phyloP scores from a whole-genome alignment of 2,888 invertebrate genomes.

The Macrosiphum euphorbiae region DNA sequence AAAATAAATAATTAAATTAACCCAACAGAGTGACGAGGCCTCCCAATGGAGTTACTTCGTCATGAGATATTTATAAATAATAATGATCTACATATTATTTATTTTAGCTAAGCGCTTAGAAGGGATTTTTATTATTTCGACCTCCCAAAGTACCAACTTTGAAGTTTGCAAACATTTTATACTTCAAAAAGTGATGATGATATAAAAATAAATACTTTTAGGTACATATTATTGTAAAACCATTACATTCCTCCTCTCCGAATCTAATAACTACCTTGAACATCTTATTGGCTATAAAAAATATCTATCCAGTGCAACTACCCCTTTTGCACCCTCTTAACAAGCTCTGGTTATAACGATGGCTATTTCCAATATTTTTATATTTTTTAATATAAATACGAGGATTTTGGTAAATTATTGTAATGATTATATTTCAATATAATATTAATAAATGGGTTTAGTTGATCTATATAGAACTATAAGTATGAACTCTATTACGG shows the following conservation, averaged over 20 bases:
- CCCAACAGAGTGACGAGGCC: no score
- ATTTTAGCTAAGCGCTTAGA: background rate
- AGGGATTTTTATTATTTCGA: background rate
- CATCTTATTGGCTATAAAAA: background rate
- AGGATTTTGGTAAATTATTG: background rate
- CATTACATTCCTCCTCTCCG: background rate
- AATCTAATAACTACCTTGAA: background rate
- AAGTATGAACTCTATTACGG: background rate
- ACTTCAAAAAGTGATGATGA: background rate
- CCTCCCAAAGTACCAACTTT: no score
- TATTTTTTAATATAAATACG: background rate
- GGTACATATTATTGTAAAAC: background rate
- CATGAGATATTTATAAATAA: background rate
- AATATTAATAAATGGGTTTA: background rate
- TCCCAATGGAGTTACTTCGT: background rate
- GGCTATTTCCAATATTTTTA: background rate
- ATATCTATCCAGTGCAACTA: background rate
- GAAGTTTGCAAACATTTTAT: background rate
- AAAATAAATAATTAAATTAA: background rate
- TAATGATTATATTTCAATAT: background rate
- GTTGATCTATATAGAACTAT: background rate
- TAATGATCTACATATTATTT: background rate
- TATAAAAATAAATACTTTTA: background rate
- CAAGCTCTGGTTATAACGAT: background rate
- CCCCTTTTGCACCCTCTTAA: background rate